phyloP scores from a whole-genome alignment of 2,888 invertebrate species.

The Drosophila subquinaria region DNA sequence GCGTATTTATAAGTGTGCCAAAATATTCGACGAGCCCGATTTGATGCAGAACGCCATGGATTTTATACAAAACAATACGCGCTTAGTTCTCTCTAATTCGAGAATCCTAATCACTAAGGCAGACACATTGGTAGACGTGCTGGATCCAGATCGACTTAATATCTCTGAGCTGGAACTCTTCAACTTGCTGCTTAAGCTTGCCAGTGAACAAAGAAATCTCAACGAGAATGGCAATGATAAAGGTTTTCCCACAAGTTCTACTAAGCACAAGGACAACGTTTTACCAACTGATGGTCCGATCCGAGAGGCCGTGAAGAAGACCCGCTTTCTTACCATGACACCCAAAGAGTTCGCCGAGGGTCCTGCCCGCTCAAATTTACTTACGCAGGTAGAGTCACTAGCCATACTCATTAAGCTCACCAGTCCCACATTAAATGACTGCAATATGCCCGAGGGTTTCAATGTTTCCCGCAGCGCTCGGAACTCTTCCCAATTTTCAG shows the following conservation, averaged over 20 bases:
- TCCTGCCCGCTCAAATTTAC: conserved; percentile 90
- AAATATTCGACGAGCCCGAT: conserved; percentile 92
- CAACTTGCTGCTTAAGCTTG: conserved; percentile 89
- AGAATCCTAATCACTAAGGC: conserved; percentile 92
- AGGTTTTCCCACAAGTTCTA: no score
- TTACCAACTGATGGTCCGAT: no score
- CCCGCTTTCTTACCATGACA: conserved; percentile 92
- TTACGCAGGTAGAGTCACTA: conserved; percentile 92
- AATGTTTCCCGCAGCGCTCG: no score
- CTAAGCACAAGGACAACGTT: no score
- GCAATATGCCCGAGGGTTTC: conserved; percentile 91
- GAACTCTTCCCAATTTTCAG: no score
- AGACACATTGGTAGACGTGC: conserved; percentile 90
- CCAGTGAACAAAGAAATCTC: conserved; percentile 86
- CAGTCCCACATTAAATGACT: conserved; percentile 88
- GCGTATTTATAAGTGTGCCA: conserved; percentile 94
- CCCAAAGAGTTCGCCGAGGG: conserved; percentile 94
- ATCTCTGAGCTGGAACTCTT: conserved; percentile 93
- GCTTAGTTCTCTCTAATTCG: conserved; percentile 90
- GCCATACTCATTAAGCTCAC: conserved; percentile 94
- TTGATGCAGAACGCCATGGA: conserved; percentile 93
- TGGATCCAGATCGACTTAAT: conserved; percentile 90
- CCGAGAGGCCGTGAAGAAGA: conserved; percentile 90
- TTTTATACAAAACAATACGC: conserved; percentile 91
- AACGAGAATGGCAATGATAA: conserved; percentile 57